Evolutionary conservation across 1,140 invertebrate species (phyloP).

Genomic region (Drosophila varians): DNA sequence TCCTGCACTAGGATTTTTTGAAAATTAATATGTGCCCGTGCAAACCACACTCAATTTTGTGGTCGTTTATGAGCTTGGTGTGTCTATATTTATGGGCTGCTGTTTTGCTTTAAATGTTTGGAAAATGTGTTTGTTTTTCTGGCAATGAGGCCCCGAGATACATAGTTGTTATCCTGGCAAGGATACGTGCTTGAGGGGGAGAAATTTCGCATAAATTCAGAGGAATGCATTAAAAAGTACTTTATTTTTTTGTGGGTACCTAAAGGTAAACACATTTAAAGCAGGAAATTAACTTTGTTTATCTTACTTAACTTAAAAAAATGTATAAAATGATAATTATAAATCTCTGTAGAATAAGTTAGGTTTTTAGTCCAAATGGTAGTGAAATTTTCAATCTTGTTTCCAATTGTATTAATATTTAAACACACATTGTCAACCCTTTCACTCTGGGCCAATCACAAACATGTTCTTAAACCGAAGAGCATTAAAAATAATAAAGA

Average conservation of each 20-base stretch:
- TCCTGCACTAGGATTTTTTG: conserved; percentile 13
- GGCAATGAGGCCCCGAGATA: conserved; percentile 1
- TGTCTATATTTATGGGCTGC: background rate
- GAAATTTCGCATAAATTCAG: background rate
- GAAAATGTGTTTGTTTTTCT: conserved; percentile 16
- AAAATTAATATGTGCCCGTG: conserved; percentile 24
- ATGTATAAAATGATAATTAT: background rate
- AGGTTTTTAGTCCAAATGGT: background rate
- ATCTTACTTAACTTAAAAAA: background rate
- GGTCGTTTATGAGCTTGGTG: conserved; percentile 8
- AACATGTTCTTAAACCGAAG: conserved; percentile 24
- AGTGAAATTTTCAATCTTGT: no score
- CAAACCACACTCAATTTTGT: conserved; percentile 17
- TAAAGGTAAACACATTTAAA: background rate
- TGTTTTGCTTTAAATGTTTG: conserved; percentile 16
- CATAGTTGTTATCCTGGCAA: conserved; percentile 5
- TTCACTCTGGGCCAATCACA: conserved; percentile 21
- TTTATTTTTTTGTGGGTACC: background rate
- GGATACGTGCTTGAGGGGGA: background rate
- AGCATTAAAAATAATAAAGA: conserved; percentile 50
- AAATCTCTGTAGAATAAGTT: no score
- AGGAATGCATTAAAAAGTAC: background rate
- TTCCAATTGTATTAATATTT: conserved; percentile 17
- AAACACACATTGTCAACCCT: background rate
- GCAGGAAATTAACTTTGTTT: background rate